A percentile compares a stretch with the other conserved stretches of the same genome.
phyloP scores from a whole-genome alignment of 2,888 invertebrate species.

The Hyposoter didymator region DNA sequence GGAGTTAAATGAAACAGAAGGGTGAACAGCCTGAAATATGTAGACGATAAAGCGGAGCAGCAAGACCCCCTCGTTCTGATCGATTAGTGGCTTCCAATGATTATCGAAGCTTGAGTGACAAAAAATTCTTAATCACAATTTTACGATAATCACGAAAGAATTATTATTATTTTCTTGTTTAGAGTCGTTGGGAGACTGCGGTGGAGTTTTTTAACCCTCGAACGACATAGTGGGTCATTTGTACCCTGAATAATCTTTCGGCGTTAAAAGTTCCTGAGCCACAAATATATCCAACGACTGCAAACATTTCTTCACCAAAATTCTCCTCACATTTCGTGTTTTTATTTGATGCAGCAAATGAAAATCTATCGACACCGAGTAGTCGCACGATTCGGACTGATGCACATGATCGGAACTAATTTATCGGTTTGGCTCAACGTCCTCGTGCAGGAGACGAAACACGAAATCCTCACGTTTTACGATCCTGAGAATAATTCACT shows the following conservation, averaged over 20 bases:
- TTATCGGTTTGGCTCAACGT: slow-evolving; percentile 98
- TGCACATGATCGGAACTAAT: slow-evolving; percentile 99
- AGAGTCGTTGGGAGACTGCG: too few relatives aligned
- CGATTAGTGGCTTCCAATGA: slow-evolving; percentile 36
- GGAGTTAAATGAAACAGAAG: slow-evolving; percentile 77
- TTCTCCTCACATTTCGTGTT: not conserved
- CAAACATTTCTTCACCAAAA: not conserved
- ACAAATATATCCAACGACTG: not conserved
- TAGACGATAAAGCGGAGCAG: slow-evolving; percentile 61
- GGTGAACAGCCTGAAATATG: slow-evolving; percentile 76
- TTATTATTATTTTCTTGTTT: not conserved
- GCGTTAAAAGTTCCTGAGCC: not conserved
- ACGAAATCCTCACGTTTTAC: slow-evolving; percentile 96
- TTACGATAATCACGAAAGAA: not conserved
- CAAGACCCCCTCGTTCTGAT: slow-evolving; percentile 13
- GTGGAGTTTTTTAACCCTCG: not conserved
- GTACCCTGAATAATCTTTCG: not conserved
- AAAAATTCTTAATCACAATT: not conserved
- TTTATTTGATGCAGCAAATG: slow-evolving; percentile 89
- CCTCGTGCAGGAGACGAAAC: slow-evolving; percentile 97
- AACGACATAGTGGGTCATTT: not conserved
- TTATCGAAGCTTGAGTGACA: not conserved
- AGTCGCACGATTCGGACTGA: slow-evolving; percentile 96
- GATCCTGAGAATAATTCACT: slow-evolving; percentile 94
- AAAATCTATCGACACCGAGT: slow-evolving; percentile 95